Evolutionary conservation across 2,113 vertebrate species (phyloP), one percentile per base, ranked within the genome.

Genomic region (Pedetes capensis): DNA sequence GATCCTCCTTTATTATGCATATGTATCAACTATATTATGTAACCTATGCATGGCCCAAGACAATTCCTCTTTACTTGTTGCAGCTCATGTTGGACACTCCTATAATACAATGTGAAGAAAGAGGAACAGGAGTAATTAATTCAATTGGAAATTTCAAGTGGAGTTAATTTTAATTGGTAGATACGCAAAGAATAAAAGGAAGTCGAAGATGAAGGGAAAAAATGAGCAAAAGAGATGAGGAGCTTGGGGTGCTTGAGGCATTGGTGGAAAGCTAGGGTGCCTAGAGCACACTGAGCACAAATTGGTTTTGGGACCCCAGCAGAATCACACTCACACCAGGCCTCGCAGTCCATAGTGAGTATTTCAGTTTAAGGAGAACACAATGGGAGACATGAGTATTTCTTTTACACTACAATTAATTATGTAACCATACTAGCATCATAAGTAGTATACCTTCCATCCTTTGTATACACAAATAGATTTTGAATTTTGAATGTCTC

Each of bases 291-390:
- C 14, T 39, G 32, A 18, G 16, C 47, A 63, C 18, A 5, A 44
- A 34, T 20, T 27, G 1, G 29, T 1, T 2, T 6, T 23, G 17
- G 13, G 8, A 47, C 2, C 3, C 6, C 14, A 18, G 23, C 3
- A 22, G 10, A 1, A 5, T 9, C 8, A 5, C 14, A 5, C 8
- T 37, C 9, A 11, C 3, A 3, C 0, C 44, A 29, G 57, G 14
- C 20, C 27, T 61, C 18, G 34, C 8, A 34, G 37, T 18, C 8
- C 18, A 39, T 0, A 27, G 20, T 49, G 81, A 75, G 16, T 8
- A 37, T 25, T 42, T 72, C 18, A 10, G n/a, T 80, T 88, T 25
- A 37, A 2, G 0, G 27, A n/a, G 85, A 81, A 8, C 51, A 51
- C 63, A 44, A 8, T 47, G 39, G 6, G 2, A 74, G 3, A 10